phyloP scores from a whole-genome alignment of 1,140 invertebrate genomes.

The Tetragonula clypearis region DNA sequence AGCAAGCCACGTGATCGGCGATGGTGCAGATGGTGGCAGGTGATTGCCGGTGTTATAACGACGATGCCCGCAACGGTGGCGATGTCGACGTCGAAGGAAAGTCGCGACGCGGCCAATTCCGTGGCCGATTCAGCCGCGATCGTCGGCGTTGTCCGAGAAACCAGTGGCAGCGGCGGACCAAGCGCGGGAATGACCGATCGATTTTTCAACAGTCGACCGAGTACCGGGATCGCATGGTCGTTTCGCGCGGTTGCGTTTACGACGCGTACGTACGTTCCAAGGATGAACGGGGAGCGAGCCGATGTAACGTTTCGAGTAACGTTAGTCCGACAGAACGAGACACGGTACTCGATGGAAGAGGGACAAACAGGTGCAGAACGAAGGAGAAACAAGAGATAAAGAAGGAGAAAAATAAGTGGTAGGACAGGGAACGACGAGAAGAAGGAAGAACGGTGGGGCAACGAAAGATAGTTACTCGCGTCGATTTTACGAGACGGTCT shows the following conservation, averaged over 20 bases:
- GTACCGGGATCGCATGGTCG: slow-evolving; percentile 29
- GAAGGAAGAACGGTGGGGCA: neutral
- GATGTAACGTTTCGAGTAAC: neutral
- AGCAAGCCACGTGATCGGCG: slow-evolving; percentile 90
- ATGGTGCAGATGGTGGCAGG: slow-evolving; percentile 86
- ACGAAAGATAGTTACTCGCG: slow-evolving; percentile 24
- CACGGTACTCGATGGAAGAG: neutral
- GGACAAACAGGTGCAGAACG: neutral
- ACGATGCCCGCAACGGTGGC: slow-evolving; percentile 45
- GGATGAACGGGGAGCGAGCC: slow-evolving; percentile 8
- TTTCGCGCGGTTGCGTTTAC: slow-evolving; percentile 37
- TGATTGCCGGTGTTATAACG: slow-evolving; percentile 70
- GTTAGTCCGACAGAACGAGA: neutral
- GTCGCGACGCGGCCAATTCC: slow-evolving; percentile 12
- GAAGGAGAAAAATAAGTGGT: neutral
- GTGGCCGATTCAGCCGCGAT: slow-evolving; percentile 11
- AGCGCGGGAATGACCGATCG: neutral
- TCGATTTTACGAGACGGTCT: slow-evolving; percentile 32
- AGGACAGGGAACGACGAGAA: neutral
- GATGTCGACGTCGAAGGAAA: slow-evolving; percentile 36
- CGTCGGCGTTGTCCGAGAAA: neutral
- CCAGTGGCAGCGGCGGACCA: neutral
- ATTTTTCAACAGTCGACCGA: slow-evolving; percentile 17
- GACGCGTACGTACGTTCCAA: slow-evolving; percentile 17
- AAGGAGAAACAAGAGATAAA: neutral